Evolutionary conservation across 2,113 vertebrate genomes (phyloP).

Genomic region (Euleptes europaea): DNA sequence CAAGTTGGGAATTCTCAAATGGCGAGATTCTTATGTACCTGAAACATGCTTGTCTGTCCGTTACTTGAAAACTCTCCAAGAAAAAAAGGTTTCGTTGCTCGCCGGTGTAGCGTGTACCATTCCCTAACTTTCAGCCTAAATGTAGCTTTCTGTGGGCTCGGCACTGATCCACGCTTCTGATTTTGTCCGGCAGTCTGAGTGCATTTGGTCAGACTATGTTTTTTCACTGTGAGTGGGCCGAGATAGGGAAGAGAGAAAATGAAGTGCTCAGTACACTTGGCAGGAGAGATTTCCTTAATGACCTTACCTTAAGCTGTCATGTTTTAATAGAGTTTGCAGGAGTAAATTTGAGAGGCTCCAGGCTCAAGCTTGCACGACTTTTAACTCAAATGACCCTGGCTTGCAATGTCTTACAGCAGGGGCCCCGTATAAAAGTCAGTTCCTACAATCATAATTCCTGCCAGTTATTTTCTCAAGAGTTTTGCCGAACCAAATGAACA

Average conservation of each 20-base stretch:
- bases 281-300: not conserved
- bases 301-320: constrained; percentile 41
- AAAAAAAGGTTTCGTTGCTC: no score
- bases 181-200: not conserved
- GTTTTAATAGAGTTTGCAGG: constrained; percentile 49
- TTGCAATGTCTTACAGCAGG: constrained; percentile 22
- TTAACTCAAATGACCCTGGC: constrained; percentile 2
- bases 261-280: not conserved
- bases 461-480: not conserved
- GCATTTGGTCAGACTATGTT: not conserved
- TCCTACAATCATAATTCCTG: not conserved
- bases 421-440: constrained; percentile 18
- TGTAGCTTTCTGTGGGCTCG: not conserved
- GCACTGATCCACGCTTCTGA: not conserved
- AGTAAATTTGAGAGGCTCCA: constrained; percentile 13
- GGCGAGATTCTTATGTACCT: no score
- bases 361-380: not conserved
- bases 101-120: not conserved
- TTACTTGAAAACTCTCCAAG: not conserved
- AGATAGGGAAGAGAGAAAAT: constrained; percentile 1
- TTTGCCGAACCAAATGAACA: not conserved
- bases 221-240: constrained; percentile 13
- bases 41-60: not conserved
- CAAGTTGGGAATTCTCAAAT: no score
- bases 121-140: not conserved